phyloP scores from a whole-genome alignment of 2,888 invertebrate genomes.

The Cantharis rustica region DNA sequence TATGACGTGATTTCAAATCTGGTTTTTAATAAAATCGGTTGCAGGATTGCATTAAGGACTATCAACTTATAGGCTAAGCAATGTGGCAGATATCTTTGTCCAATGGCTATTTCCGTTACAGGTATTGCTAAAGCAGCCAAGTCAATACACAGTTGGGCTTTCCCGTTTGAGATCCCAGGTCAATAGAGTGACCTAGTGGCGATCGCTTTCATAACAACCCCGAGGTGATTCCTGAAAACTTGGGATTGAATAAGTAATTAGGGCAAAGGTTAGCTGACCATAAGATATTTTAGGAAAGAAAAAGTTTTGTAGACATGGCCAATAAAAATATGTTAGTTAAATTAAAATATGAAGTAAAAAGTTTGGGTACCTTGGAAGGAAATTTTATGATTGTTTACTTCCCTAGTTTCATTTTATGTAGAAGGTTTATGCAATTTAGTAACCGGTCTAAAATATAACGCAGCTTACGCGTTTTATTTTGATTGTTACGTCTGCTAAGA shows the following conservation, averaged over 20 bases:
- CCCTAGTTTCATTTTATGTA: not conserved
- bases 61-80: constrained; percentile 99
- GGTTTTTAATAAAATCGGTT: constrained; percentile 94
- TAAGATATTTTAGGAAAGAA: not conserved
- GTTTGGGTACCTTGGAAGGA: not conserved
- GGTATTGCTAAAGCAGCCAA: constrained; percentile 90
- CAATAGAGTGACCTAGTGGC: constrained; percentile 79
- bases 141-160: constrained; percentile 86
- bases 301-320: not conserved
- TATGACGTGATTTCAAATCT: constrained; percentile 96
- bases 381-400: not conserved
- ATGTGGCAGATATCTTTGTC: constrained; percentile 96
- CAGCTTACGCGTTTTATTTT: not conserved
- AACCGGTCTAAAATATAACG: not conserved
- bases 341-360: not conserved
- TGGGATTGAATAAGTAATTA: not conserved
- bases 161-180: constrained; percentile 97
- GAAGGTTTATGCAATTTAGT: not conserved
- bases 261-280: not conserved
- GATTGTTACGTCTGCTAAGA: not conserved
- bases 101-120: constrained; percentile 99
- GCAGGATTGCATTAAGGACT: constrained; percentile 88
- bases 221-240: not conserved
- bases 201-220: constrained; percentile 70
- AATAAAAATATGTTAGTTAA: not conserved